These are phyloP conservation scores for Corythucha ciliata DNA, from an alignment of 2,888 invertebrate species.

Conservation along the genomic window DNA sequence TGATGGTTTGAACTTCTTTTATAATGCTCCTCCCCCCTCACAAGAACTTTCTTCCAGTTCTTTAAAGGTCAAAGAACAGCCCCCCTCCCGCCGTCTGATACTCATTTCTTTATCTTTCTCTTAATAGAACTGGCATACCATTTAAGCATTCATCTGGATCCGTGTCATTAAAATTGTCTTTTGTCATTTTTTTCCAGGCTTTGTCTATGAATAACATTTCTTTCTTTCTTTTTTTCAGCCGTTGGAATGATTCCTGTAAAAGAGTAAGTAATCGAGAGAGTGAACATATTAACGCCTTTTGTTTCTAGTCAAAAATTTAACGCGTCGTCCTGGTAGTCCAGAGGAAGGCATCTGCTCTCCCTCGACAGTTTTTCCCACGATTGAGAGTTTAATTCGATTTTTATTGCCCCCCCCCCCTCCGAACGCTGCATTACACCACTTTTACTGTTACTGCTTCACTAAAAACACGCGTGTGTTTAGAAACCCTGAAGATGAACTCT, in stretches of 20 bases:
- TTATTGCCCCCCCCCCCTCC: too few species aligned
- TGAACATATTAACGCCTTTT: background rate
- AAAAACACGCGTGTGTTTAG: conserved; percentile 43
- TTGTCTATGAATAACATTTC: conserved; percentile 8
- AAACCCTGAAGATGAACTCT: conserved; percentile 63
- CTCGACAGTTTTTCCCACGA: background rate
- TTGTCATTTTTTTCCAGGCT: background rate
- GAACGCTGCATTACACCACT: background rate
- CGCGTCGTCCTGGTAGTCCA: too few species aligned
- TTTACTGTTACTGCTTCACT: background rate
- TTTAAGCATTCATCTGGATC: too few species aligned
- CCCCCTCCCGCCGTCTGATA: background rate
- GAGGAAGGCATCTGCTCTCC: too few species aligned
- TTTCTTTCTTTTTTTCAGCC: conserved; percentile 53
- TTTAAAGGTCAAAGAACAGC: too few species aligned
- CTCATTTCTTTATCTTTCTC: background rate
- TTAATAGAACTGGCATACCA: too few species aligned
- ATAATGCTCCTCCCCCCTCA: too few species aligned
- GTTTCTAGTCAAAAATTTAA: too few species aligned
- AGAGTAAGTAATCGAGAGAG: conserved; percentile 61
- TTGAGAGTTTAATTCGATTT: background rate
- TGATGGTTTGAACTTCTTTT: too few species aligned
- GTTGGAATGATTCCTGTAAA: conserved; percentile 89
- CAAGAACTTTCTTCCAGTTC: too few species aligned
- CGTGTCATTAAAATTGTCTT: background rate